These are phyloP conservation scores for Dryobates pubescens DNA, from an alignment of 2,797 vertebrate genomes.

Conservation along the genomic window DNA sequence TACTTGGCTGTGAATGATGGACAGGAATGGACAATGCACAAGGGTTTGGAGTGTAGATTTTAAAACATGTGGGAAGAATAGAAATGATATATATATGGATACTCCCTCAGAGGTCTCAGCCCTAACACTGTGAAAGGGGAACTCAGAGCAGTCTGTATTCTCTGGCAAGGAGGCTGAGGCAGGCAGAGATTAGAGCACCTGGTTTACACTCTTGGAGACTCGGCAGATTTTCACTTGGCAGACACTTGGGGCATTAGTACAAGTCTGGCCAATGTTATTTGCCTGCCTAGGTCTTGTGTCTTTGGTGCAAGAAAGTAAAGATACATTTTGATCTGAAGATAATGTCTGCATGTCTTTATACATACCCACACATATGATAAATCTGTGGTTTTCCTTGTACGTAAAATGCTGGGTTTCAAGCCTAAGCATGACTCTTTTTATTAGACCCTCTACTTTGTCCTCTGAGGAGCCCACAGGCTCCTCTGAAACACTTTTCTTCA, in stretches of 20 bases:
- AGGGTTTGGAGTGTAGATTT: conserved; percentile 22
- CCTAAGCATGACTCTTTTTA: background rate
- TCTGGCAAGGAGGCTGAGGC: background rate
- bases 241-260: background rate
- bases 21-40: background rate
- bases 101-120: conserved; percentile 14
- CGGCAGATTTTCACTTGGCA: background rate
- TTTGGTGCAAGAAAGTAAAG: background rate
- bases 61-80: conserved; percentile 42
- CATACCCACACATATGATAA: background rate
- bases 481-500: background rate
- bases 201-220: background rate
- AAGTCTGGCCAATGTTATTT: background rate
- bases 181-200: background rate
- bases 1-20: background rate
- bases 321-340: background rate
- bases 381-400: background rate
- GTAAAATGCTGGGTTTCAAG: background rate
- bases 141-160: background rate
- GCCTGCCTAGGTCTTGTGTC: background rate
- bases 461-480: background rate
- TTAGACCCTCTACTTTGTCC: background rate
- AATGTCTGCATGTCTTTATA: background rate
- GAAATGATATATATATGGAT: conserved; percentile 3
- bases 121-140: background rate